phyloP scores from a whole-genome alignment of 2,888 invertebrate genomes.

The Caenorhabditis virilis region DNA sequence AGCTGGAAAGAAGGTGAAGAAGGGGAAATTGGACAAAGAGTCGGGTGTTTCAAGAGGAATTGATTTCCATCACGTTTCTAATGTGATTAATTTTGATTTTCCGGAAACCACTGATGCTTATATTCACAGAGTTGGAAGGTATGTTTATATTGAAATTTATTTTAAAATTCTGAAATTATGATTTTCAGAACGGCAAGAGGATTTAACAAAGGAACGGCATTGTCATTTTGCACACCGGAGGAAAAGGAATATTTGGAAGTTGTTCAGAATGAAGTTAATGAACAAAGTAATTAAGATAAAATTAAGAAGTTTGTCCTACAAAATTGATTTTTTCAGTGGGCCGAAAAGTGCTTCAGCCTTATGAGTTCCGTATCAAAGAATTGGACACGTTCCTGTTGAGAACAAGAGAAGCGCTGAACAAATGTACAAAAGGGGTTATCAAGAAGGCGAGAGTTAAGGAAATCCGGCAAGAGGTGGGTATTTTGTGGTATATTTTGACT shows the following conservation, averaged over 20 bases:
- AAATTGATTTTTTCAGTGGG: conserved; percentile 55
- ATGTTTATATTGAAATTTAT: conserved; percentile 6
- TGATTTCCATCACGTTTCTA: conserved; percentile 95
- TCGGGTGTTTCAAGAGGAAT: conserved; percentile 95
- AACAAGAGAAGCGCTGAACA: conserved; percentile 90
- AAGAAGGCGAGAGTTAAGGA: conserved; percentile 91
- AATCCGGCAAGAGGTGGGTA: conserved; percentile 92
- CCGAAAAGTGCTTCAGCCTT: conserved; percentile 76
- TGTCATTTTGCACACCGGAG: conserved; percentile 61
- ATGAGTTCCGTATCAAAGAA: conserved; percentile 91
- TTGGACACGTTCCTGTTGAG: conserved; percentile 94
- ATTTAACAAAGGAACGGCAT: conserved; percentile 69
- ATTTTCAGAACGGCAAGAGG: conserved; percentile 72
- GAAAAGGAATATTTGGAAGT: conserved; percentile 51
- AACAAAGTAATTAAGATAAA: conserved; percentile 50
- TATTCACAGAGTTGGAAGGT: conserved; percentile 88
- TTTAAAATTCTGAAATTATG: no score
- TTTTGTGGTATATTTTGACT: no score
- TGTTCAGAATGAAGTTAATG: conserved; percentile 72
- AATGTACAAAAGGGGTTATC: conserved; percentile 89
- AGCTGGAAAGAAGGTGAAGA: conserved; percentile 23
- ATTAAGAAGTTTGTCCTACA: not conserved
- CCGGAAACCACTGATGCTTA: conserved; percentile 87
- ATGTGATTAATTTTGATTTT: conserved; percentile 98
- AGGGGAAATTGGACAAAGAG: conserved; percentile 74